Base-by-base conservation (phyloP, 1,140 invertebrate genomes). In the Argopecten irradians region DNA sequence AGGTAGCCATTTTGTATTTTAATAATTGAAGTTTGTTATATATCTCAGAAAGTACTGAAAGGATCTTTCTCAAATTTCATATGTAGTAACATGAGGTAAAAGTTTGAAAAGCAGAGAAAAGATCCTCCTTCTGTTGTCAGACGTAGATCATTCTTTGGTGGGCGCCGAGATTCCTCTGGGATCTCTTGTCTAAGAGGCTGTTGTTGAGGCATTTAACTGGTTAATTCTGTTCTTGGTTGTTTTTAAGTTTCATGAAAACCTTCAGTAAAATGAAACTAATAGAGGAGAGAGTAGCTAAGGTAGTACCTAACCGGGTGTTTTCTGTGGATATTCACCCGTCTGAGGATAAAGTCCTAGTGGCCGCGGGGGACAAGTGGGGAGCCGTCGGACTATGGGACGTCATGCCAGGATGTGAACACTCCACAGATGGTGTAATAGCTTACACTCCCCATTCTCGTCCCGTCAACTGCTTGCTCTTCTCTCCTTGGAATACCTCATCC, bases 341-440 rank as follows among this genome's bases (percentile, higher is more conserved):
- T 0, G 36, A 85, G 16, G 39, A 87, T 2, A 91, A 89, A 36
- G 82, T 94, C 0, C 55, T 95, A 19, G 89, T 90, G 82, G 91
- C 89, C 34, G 92, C 92, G 11, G 94, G 94, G n/a, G 94, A 93
- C 88, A 95, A 94, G 83, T 94, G 93, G 93, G 94, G 94, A 2
- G 89, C 91, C 14, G 22, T 95, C 22, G 94, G 94, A 85, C 88
- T 95, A 14, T 94, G 92, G 92, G 90, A 95, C 93, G 92, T 94
- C 83, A n/a, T 83, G n/a, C 55, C 55, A 83, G 87, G 46, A n/a
- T 84, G 84, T 88, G n/a, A 36, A 1, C 34, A 89, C 19, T 34
- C 88, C 32, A 71, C 91, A 32, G 90, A 91, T 87, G 92, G 89
- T 84, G 92, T 93, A n/a, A 84, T 89, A n/a, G 90, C 88, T 19